Percentiles rank a stretch among this genome's conserved stretches.
phyloP scores from a whole-genome alignment of 1,140 invertebrate species.

The Drosophila pallidifrons region DNA sequence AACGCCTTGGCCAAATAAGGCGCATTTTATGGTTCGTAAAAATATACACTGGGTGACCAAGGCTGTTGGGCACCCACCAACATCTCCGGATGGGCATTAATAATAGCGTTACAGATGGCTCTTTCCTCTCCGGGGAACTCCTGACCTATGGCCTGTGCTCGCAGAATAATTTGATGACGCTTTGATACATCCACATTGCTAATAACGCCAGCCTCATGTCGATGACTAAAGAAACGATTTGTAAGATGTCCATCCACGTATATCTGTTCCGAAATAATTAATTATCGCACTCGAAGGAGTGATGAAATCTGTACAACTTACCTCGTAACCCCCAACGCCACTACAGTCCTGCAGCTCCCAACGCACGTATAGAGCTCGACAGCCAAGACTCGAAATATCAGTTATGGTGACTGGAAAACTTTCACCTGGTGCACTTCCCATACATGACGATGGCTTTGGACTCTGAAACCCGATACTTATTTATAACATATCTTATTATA shows the following conservation, averaged over 20 bases:
- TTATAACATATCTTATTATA: not conserved
- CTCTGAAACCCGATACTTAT: not conserved
- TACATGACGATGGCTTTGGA: conserved; percentile 10
- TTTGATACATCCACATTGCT: conserved; percentile 68
- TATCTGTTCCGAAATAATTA: conserved; percentile 45
- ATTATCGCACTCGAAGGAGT: not conserved
- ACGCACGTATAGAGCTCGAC: conserved; percentile 66
- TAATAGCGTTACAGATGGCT: conserved; percentile 13
- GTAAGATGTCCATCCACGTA: conserved; percentile 79
- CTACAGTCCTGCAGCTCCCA: conserved; percentile 71
- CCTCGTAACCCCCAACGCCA: conserved; percentile 76
- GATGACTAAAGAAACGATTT: conserved; percentile 70
- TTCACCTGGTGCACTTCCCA: conserved; percentile 22
- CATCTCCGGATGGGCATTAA: conserved; percentile 54
- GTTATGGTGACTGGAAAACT: conserved; percentile 75
- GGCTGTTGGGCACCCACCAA: conserved; percentile 52
- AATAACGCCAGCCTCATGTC: conserved; percentile 73
- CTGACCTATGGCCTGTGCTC: conserved; percentile 60
- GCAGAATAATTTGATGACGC: conserved; percentile 67
- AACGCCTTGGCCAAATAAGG: conserved; percentile 11
- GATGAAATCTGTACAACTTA: conserved; percentile 1
- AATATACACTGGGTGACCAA: conserved; percentile 72
- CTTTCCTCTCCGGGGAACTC: conserved; percentile 49
- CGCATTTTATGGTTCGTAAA: conserved; percentile 63
- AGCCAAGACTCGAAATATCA: conserved; percentile 63